A percentile compares a stretch with the other conserved stretches of the same genome.
Evolutionary conservation across 1,140 invertebrate species (phyloP).

Genomic region (Bilobella aurantiaca): DNA sequence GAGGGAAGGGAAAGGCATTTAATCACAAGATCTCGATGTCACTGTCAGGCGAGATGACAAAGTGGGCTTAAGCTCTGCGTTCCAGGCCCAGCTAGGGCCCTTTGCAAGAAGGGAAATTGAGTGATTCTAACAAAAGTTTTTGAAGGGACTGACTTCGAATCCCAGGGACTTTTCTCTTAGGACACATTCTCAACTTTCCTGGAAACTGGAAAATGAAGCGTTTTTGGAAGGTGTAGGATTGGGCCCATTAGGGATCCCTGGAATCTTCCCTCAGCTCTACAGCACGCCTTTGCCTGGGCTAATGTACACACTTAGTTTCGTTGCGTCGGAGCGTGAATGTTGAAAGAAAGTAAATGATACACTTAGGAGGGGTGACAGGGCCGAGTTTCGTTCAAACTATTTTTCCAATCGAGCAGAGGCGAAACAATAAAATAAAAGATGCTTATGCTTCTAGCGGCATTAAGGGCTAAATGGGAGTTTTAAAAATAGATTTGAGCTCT

Average conservation of each 20-base stretch:
- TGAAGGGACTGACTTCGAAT: background rate
- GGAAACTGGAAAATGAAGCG: background rate
- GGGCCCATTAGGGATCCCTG: too few species aligned
- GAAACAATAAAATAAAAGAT: background rate
- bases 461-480: slow-evolving; percentile 9
- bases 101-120: background rate
- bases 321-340: background rate
- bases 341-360: slow-evolving; percentile 5
- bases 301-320: too few species aligned
- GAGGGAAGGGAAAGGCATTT: too few species aligned
- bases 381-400: background rate
- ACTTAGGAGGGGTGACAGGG: background rate
- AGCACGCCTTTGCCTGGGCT: too few species aligned
- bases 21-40: too few species aligned
- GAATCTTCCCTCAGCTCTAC: too few species aligned
- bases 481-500: slow-evolving; percentile 8
- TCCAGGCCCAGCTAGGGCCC: too few species aligned
- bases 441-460: too few species aligned
- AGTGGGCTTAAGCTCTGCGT: too few species aligned
- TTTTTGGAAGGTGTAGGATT: background rate
- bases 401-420: background rate
- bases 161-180: background rate
- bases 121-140: background rate
- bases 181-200: too few species aligned
- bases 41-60: too few species aligned